Evolutionary conservation across 2,113 vertebrate species (phyloP).

Genomic region (Alethe diademata): DNA sequence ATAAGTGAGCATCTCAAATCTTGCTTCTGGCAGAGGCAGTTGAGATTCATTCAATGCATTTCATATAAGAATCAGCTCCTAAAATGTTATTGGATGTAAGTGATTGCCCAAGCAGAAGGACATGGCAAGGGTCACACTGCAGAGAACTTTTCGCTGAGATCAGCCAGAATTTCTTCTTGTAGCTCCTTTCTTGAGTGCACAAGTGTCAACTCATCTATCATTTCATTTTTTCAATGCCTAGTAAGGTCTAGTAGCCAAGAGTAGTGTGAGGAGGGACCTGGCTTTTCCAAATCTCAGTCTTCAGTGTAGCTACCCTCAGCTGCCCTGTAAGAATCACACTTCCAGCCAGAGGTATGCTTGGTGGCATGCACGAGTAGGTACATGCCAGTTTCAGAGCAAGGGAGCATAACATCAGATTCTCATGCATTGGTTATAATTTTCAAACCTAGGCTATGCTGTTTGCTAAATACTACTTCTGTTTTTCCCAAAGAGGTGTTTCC

Average conservation of each 20-base stretch:
- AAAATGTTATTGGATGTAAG: constrained; percentile 12
- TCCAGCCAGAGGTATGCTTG: not conserved
- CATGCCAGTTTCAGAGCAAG: not conserved
- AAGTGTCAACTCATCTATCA: constrained; percentile 18
- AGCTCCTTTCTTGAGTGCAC: not conserved
- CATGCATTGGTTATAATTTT: not conserved
- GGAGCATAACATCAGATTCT: not conserved
- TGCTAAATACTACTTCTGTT: not conserved
- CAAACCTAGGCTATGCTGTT: not conserved
- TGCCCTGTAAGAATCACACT: not conserved
- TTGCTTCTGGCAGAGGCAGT: not conserved
- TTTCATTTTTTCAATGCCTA: not conserved
- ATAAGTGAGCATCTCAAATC: not conserved
- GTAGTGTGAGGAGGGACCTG: not conserved
- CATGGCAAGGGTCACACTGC: not conserved
- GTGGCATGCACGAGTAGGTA: not conserved
- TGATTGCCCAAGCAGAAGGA: constrained; percentile 32
- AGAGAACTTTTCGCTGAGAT: not conserved
- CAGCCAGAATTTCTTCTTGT: constrained; percentile 9
- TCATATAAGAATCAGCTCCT: not conserved
- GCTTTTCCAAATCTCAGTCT: not conserved
- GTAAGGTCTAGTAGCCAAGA: not conserved
- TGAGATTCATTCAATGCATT: not conserved
- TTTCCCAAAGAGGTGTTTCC: not conserved
- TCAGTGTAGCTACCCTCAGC: not conserved